These are phyloP conservation scores for Dendroctonus valens DNA, from an alignment of 1,140 invertebrate genomes.

Conservation along the genomic window DNA sequence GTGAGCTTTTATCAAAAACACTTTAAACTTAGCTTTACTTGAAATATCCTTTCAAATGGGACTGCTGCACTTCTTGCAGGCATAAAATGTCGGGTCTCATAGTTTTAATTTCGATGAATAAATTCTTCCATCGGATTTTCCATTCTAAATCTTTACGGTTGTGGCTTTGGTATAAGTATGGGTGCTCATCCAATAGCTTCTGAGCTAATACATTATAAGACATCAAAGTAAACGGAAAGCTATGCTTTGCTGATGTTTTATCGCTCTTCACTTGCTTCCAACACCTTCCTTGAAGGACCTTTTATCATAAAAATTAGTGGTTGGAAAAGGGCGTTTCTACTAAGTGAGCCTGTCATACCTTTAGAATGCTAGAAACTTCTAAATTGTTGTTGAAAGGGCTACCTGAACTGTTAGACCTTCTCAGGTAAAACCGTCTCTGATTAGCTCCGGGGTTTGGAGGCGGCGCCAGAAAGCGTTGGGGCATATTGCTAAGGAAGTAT, in stretches of 20 bases:
- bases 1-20: constrained; percentile 10
- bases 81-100: constrained; percentile 76
- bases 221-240: constrained; percentile 52
- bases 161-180: constrained; percentile 70
- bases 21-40: constrained; percentile 52
- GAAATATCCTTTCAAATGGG: constrained; percentile 66
- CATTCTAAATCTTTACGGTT: constrained; percentile 63
- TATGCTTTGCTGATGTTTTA: constrained; percentile 21
- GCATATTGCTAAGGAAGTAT: too few species aligned
- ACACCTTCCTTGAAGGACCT: too few species aligned
- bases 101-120: constrained; percentile 70
- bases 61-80: constrained; percentile 84
- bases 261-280: too few species aligned
- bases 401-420: too few species aligned
- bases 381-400: too few species aligned
- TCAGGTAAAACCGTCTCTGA: too few species aligned
- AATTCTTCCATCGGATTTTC: constrained; percentile 63
- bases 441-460: too few species aligned
- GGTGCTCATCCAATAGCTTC: constrained; percentile 71
- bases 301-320: too few species aligned
- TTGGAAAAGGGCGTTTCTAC: too few species aligned
- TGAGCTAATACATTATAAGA: constrained; percentile 91
- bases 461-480: too few species aligned
- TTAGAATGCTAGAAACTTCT: too few species aligned
- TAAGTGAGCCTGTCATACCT: too few species aligned